phyloP scores from a whole-genome alignment of 1,140 invertebrate genomes.

The Ruditapes philippinarum region DNA sequence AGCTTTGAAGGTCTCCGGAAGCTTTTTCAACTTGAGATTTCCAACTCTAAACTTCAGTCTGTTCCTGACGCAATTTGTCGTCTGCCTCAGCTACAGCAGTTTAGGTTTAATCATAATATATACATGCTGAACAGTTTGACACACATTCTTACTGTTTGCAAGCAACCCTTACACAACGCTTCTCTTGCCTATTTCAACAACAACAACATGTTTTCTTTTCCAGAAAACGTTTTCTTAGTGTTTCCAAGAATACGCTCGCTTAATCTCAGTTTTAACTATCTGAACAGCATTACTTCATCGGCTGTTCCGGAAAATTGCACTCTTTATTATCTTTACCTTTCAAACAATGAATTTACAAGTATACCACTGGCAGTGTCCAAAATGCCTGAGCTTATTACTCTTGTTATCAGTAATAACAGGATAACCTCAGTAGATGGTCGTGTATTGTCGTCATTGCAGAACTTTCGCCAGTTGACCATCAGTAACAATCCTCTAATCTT shows the following conservation, averaged over 20 bases:
- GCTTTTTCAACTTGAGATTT: not conserved
- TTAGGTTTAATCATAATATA: conserved; percentile 20
- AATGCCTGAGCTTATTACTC: not conserved
- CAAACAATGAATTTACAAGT: conserved; percentile 1
- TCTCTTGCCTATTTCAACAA: conserved; percentile 7
- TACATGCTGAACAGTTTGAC: not conserved
- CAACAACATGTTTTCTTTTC: conserved; percentile 41
- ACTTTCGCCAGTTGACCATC: conserved; percentile 36
- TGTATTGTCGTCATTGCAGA: not conserved
- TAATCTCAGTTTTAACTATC: not conserved
- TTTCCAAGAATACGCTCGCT: conserved; percentile 14
- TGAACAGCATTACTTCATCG: not conserved
- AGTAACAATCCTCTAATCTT: conserved; percentile 16
- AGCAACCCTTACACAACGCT: not conserved
- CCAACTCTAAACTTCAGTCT: conserved; percentile 26
- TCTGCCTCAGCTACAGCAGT: not conserved
- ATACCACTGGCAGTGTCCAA: conserved; percentile 25
- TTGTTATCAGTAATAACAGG: conserved; percentile 16
- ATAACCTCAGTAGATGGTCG: conserved; percentile 25
- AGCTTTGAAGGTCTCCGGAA: conserved; percentile 1
- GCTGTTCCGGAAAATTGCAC: not conserved
- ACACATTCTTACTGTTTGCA: not conserved
- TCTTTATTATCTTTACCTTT: conserved; percentile 37
- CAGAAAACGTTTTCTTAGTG: conserved; percentile 14
- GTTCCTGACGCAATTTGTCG: conserved; percentile 27